A percentile compares a stretch with the other conserved stretches of the same genome.
Conservation (phyloP, 1,140 invertebrate species). For the Halesus radiatus region DNA sequence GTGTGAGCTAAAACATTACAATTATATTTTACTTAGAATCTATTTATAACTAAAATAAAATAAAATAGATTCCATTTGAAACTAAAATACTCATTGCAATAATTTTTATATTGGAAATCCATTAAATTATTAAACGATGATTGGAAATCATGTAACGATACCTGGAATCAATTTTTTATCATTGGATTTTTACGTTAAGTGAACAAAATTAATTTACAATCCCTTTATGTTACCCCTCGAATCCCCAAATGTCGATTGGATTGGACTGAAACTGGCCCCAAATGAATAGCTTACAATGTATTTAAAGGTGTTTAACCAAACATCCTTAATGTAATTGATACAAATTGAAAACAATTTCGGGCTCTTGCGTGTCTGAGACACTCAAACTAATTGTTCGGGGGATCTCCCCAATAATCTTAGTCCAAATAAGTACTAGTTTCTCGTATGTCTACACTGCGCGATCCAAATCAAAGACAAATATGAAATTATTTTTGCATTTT, state of each 20-base stretch:
- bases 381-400: conserved; percentile 39
- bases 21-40: too few relatives aligned
- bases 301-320: conserved; percentile 51
- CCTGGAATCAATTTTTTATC: too few relatives aligned
- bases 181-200: too few relatives aligned
- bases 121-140: not conserved
- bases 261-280: not conserved
- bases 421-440: not conserved
- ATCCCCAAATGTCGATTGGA: conserved; percentile 1
- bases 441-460: conserved; percentile 10
- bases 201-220: not conserved
- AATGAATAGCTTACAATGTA: conserved; percentile 7
- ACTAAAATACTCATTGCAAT: not conserved
- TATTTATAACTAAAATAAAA: too few relatives aligned
- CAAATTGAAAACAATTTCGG: conserved; percentile 56
- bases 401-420: too few relatives aligned
- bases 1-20: too few relatives aligned
- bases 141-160: not conserved
- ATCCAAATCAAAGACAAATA: not conserved
- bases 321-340: conserved; percentile 56
- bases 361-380: conserved; percentile 43
- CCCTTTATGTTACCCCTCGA: not conserved
- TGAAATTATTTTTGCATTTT: too few relatives aligned
- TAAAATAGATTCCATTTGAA: too few relatives aligned
- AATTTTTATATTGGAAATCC: not conserved